Evolutionary conservation across 2,888 invertebrate genomes (phyloP).

Genomic region (Acleris holmiana): DNA sequence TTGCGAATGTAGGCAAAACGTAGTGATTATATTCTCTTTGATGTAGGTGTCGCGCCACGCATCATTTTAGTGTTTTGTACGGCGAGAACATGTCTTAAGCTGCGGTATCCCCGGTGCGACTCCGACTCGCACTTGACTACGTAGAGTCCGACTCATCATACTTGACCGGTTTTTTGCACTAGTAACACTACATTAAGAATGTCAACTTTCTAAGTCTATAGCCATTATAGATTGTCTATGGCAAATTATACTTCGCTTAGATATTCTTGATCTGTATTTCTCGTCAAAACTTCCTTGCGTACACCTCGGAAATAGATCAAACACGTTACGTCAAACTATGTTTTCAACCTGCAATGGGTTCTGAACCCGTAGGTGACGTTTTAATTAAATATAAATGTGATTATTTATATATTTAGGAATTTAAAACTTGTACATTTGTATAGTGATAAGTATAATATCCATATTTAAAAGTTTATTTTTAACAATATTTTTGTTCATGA

Average conservation of each 20-base stretch:
- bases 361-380: constrained; percentile 83
- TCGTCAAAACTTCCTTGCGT: constrained; percentile 45
- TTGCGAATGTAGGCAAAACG: too few species aligned
- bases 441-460: constrained; percentile 76
- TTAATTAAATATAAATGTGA: constrained; percentile 56
- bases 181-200: constrained; percentile 37
- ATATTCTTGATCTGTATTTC: constrained; percentile 33
- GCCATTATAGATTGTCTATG: constrained; percentile 54
- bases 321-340: constrained; percentile 61
- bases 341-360: constrained; percentile 83
- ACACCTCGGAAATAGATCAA: constrained; percentile 58
- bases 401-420: constrained; percentile 77
- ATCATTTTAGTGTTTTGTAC: too few species aligned
- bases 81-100: too few species aligned
- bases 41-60: too few species aligned
- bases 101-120: too few species aligned
- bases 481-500: constrained; percentile 76
- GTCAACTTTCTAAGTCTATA: constrained; percentile 77
- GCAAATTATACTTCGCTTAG: constrained; percentile 24
- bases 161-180: too few species aligned
- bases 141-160: too few species aligned
- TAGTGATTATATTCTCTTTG: too few species aligned
- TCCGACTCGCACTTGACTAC: too few species aligned
- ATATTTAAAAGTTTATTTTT: constrained; percentile 66
- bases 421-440: constrained; percentile 79